Conservation (phyloP, 2,797 vertebrate species). For the Cygnus olor region DNA sequence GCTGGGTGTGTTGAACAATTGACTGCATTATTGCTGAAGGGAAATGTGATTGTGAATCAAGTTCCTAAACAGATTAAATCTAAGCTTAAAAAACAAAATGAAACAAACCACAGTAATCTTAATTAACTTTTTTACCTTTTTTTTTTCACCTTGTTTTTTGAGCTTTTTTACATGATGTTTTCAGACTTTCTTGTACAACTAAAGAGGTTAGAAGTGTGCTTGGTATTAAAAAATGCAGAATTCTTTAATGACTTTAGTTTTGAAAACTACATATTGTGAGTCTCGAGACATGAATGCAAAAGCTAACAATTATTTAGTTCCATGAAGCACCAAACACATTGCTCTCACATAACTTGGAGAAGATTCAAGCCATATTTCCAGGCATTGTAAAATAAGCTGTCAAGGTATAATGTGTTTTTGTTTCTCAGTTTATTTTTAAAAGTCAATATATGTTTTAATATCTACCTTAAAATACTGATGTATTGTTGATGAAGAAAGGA, state of each 20-base stretch:
- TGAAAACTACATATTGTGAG: background rate
- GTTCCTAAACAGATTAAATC: background rate
- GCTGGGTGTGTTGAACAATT: background rate
- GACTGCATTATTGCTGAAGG: background rate
- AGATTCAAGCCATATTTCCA: background rate
- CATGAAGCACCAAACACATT: rapidly evolving
- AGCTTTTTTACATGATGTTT: background rate
- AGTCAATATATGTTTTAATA: background rate
- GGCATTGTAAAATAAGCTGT: background rate
- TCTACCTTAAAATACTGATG: background rate
- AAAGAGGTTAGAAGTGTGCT: background rate
- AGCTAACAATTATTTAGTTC: rapidly evolving
- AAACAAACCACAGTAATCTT: background rate
- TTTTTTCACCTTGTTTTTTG: background rate
- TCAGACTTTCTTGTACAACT: background rate
- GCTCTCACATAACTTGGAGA: background rate
- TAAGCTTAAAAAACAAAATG: background rate
- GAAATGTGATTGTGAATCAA: rapidly evolving
- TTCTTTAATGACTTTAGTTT: background rate
- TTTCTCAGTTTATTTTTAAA: background rate
- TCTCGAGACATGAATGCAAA: rapidly evolving
- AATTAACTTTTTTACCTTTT: background rate
- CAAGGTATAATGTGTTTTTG: background rate
- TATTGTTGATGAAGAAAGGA: background rate
- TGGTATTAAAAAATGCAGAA: background rate